Conservation (phyloP, 2,888 invertebrate species). For the Hemithea aestivaria region DNA sequence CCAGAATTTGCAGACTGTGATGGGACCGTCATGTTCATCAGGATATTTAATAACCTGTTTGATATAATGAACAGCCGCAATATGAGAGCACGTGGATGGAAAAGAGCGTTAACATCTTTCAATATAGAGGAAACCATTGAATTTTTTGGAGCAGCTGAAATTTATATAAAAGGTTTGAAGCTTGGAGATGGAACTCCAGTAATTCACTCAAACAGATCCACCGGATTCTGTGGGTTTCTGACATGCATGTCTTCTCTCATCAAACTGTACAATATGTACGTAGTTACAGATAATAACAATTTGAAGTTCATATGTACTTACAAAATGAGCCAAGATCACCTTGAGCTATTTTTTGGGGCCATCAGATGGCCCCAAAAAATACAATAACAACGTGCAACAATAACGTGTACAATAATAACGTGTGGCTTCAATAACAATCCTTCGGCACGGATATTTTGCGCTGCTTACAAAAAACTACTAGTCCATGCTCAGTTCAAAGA, state of each 20-base stretch:
- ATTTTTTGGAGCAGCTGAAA: not conserved
- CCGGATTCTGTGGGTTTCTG: conserved; percentile 3
- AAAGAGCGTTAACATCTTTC: not conserved
- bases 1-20: too few relatives aligned
- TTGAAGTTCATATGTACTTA: not conserved
- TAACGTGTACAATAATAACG: not conserved
- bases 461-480: conserved; percentile 2
- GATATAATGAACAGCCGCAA: not conserved
- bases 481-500: conserved; percentile 2
- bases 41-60: too few relatives aligned
- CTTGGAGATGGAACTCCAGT: not conserved
- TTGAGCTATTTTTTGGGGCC: too few relatives aligned
- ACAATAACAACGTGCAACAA: not conserved
- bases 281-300: not conserved
- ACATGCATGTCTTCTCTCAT: conserved; percentile 1
- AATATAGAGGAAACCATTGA: not conserved
- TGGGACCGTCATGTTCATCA: too few relatives aligned
- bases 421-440: conserved; percentile 3
- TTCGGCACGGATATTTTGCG: not conserved
- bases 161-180: not conserved
- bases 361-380: too few relatives aligned
- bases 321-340: too few relatives aligned
- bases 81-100: not conserved
- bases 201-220: conserved; percentile 1
- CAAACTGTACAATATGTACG: not conserved